A percentile compares a stretch with the other conserved stretches of the same genome.
phyloP scores from a whole-genome alignment of 2,888 invertebrate genomes.

The Troides helena region DNA sequence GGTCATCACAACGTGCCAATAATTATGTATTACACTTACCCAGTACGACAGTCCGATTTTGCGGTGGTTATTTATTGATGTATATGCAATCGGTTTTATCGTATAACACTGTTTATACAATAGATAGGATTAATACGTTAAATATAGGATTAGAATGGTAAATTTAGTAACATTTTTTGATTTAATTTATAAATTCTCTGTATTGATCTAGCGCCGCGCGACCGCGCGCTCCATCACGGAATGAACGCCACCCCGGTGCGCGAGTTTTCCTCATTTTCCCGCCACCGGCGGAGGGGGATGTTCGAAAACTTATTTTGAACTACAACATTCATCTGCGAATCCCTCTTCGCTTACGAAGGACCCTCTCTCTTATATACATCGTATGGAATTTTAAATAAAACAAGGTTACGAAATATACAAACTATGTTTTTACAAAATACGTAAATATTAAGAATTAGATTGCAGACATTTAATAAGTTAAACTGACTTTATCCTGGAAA shows the following conservation, averaged over 20 bases:
- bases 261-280: slow-evolving; percentile 75
- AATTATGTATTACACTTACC: slow-evolving; percentile 69
- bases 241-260: slow-evolving; percentile 64
- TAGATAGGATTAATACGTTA: not conserved
- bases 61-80: slow-evolving; percentile 53
- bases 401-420: not conserved
- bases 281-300: slow-evolving; percentile 42
- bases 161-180: slow-evolving; percentile 26
- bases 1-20: slow-evolving; percentile 75
- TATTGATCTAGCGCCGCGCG: slow-evolving; percentile 74
- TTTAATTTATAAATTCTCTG: slow-evolving; percentile 33
- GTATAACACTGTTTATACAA: slow-evolving; percentile 5
- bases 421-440: not conserved
- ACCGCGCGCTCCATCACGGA: slow-evolving; percentile 65
- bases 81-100: slow-evolving; percentile 18
- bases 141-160: slow-evolving; percentile 10
- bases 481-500: too few species aligned
- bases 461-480: not conserved
- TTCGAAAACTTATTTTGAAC: slow-evolving; percentile 41
- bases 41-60: slow-evolving; percentile 52
- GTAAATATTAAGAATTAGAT: not conserved
- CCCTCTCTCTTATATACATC: not conserved
- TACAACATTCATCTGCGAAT: slow-evolving; percentile 33
- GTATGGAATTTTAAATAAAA: not conserved
- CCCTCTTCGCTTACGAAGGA: slow-evolving; percentile 37